These are phyloP conservation scores for Agrilus biguttatus DNA, from an alignment of 2,888 invertebrate genomes.

Conservation along the genomic window DNA sequence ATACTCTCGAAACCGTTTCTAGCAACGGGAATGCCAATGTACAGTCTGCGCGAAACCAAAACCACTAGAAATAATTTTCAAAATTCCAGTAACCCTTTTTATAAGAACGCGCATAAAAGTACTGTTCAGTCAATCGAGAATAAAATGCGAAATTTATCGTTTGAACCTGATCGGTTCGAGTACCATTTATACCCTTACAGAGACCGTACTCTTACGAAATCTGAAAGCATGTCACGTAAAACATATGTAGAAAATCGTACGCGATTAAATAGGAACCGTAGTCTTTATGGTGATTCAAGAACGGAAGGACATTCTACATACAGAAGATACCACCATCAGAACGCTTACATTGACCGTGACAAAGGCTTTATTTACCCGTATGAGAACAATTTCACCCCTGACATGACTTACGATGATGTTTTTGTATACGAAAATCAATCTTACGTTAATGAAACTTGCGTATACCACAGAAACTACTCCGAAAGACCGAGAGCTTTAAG, in stretches of 20 bases:
- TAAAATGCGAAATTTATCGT: slow-evolving; percentile 21
- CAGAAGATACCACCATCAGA: slow-evolving; percentile 10
- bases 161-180: slow-evolving; percentile 19
- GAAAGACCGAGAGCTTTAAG: slow-evolving; percentile 33
- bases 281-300: slow-evolving; percentile 16
- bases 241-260: slow-evolving; percentile 22
- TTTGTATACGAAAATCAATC: slow-evolving; percentile 16
- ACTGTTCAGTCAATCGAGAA: slow-evolving; percentile 17
- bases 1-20: slow-evolving; percentile 45
- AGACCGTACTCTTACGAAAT: slow-evolving; percentile 29
- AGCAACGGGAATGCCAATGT: slow-evolving; percentile 20
- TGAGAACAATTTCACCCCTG: slow-evolving; percentile 13
- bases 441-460: slow-evolving; percentile 8
- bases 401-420: slow-evolving; percentile 16
- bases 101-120: slow-evolving; percentile 6
- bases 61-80: slow-evolving; percentile 3
- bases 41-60: slow-evolving; percentile 26
- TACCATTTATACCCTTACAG: slow-evolving; percentile 14
- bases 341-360: slow-evolving; percentile 11
- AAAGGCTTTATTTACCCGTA: slow-evolving; percentile 5
- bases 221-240: slow-evolving; percentile 30
- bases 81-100: slow-evolving; percentile 4
- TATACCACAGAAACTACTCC: slow-evolving; percentile 5
- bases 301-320: slow-evolving; percentile 15
- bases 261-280: slow-evolving; percentile 15